Base-by-base conservation (phyloP, 2,888 invertebrate genomes). In the Andrena bicolor region DNA sequence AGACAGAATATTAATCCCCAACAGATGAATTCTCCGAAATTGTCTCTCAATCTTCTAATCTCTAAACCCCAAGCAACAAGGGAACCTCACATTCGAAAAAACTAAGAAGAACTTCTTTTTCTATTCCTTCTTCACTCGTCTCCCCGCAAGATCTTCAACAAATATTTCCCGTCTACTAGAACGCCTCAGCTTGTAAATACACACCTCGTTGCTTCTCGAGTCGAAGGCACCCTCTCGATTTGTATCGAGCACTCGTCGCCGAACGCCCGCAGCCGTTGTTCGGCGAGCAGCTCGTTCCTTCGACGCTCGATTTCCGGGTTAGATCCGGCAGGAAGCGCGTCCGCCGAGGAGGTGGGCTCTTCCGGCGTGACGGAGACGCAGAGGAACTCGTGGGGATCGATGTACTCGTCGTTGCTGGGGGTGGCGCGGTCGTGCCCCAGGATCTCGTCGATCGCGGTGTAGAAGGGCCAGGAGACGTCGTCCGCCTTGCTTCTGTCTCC, bases 391-490 rank as follows among this genome's bases (percentile, higher is more conserved):
- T 90, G 89, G 2, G 92, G 91, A 86, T 93, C 90, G 71, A 93
- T 89, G 53, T 86, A 85, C 23, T 84, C 88, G 60, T 89, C 85
- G 76, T 84, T 80, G 72, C 77, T 86, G 75, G 84, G 83, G 71
- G 87, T 84, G 48, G 70, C 80, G 23, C 81, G 76, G 48, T 80
- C 83, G 83, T 84, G 66, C 32, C 91, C 90, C 32, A 91, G 85
- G 30, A 92, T 88, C 80, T 92, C 91, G 86, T 92, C 92, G 85
- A 92, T 91, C 32, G 91, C 91, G 61, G 84, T 84, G 88, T 91
- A 92, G 82, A 92, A 93, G 68, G 92, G 92, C 92, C 91, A 91
- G 30, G 92, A 92, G 49, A 92, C 89, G 85, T 92, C 92, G 89
- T 93, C 90, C 65, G 90, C 90, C 66, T 90, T 90, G 88, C 92